phyloP scores from a whole-genome alignment of 1,140 invertebrate species.

The Ruditapes philippinarum region DNA sequence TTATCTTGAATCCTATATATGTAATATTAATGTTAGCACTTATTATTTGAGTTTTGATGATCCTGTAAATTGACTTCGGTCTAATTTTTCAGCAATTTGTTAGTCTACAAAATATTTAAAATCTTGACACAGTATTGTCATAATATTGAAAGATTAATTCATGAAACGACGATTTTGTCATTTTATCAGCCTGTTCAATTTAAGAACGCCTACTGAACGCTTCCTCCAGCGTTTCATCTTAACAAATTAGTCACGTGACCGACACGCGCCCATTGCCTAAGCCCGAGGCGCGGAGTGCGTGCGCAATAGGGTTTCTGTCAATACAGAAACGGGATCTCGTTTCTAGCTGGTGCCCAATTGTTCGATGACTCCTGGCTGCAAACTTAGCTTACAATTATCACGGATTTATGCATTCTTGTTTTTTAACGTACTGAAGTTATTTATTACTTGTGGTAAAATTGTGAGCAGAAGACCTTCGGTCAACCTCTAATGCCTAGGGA shows the following conservation, averaged over 20 bases:
- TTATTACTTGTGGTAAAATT: no score
- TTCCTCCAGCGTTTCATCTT: neutral
- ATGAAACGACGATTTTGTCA: neutral
- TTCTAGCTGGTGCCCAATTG: neutral
- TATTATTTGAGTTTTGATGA: no score
- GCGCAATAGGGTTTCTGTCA: slow-evolving; percentile 35
- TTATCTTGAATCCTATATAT: no score
- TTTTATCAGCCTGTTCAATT: slow-evolving; percentile 4
- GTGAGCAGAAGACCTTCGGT: no score
- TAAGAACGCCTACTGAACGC: neutral
- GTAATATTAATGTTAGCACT: no score
- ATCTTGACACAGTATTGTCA: slow-evolving; percentile 12
- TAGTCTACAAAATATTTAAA: neutral
- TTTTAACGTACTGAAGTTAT: neutral
- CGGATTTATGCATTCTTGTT: neutral
- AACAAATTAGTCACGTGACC: slow-evolving; percentile 14
- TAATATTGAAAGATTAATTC: slow-evolving; percentile 11
- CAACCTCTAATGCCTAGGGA: no score
- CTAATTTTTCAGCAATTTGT: no score
- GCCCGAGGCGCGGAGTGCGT: slow-evolving; percentile 35
- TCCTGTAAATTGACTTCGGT: no score
- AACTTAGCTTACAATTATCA: slow-evolving; percentile 24
- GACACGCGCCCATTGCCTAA: slow-evolving; percentile 22
- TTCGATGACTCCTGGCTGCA: neutral
- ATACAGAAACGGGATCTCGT: neutral